Conservation (phyloP, 2,888 invertebrate species). For the Standfussiana lucernea region DNA sequence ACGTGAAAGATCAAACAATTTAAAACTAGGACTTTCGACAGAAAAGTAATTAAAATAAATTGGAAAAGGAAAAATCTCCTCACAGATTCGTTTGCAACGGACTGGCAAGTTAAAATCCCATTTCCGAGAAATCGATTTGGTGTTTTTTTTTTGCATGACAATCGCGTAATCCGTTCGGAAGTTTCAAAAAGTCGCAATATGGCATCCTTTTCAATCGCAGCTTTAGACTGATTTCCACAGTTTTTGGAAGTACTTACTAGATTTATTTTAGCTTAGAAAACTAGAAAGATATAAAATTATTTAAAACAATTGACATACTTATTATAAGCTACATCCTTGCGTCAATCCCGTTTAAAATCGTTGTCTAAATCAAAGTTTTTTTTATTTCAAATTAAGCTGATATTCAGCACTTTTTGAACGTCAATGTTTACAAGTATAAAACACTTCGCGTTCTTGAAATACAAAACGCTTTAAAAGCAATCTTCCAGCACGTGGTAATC, state of each 20-base stretch:
- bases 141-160: constrained; percentile 7
- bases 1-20: background rate
- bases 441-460: no score
- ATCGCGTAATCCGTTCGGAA: no score
- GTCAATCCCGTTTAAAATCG: no score
- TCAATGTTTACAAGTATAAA: no score
- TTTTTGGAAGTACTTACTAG: background rate
- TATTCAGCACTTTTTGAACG: no score
- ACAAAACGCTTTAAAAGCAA: background rate
- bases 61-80: constrained; percentile 1
- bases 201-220: background rate
- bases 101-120: background rate
- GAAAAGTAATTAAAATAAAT: constrained; percentile 47
- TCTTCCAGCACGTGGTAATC: background rate
- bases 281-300: no score
- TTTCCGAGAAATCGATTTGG: constrained; percentile 1
- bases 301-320: no score
- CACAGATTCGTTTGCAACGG: constrained; percentile 22
- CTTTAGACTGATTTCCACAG: background rate
- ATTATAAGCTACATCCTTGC: no score
- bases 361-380: no score
- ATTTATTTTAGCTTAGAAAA: no score
- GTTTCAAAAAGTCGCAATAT: background rate
- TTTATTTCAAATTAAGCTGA: no score
- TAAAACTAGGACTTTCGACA: background rate